These are phyloP conservation scores for Aphelenchoides besseyi DNA, from an alignment of 1,140 invertebrate species.

Conservation along the genomic window DNA sequence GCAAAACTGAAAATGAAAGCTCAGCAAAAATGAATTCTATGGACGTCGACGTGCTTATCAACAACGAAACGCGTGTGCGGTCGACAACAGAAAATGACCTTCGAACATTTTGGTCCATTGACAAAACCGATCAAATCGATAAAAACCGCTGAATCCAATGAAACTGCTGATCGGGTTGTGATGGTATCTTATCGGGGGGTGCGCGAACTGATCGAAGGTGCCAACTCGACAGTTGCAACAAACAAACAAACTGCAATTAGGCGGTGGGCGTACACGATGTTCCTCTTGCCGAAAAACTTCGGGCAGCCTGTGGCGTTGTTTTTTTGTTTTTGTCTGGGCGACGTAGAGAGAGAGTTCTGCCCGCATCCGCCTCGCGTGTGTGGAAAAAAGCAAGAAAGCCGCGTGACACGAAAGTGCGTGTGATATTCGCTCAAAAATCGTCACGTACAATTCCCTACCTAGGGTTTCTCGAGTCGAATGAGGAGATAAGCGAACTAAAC, in stretches of 20 bases:
- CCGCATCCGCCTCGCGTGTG: background rate
- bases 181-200: background rate
- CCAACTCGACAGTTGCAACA: background rate
- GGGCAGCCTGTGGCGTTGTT: background rate
- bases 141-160: background rate
- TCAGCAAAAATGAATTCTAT: background rate
- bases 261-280: background rate
- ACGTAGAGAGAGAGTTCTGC: too few species aligned
- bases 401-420: slow-evolving; percentile 2
- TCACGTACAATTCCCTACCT: too few species aligned
- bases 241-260: background rate
- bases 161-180: background rate
- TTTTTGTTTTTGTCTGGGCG: slow-evolving; percentile 3
- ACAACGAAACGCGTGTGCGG: background rate
- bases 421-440: too few species aligned
- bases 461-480: too few species aligned
- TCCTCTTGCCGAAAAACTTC: background rate
- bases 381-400: background rate
- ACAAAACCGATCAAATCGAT: background rate
- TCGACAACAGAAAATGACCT: background rate
- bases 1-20: background rate
- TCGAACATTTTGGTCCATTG: background rate
- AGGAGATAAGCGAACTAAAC: background rate
- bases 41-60: background rate
- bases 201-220: too few species aligned